A percentile compares a stretch with the other conserved stretches of the same genome.
Conservation (phyloP, 30 jellyfish, hydroid and myxozoan species). For the Nemopilema nomurai region DNA sequence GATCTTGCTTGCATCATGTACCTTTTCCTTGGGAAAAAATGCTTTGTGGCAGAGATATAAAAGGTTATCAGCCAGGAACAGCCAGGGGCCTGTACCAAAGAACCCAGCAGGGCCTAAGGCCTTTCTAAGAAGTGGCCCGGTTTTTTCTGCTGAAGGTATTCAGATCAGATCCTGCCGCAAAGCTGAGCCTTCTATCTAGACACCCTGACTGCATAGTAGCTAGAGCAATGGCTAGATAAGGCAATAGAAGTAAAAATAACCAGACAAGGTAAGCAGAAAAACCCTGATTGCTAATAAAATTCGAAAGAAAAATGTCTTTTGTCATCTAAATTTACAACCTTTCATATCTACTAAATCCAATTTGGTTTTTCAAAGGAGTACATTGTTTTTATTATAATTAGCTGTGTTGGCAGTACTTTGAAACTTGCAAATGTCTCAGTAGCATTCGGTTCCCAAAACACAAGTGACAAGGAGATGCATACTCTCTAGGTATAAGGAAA, state of each 20-base stretch:
- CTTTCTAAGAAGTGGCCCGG: neutral
- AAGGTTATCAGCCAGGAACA: neutral
- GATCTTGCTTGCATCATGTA: neutral
- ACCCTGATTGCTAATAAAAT: neutral
- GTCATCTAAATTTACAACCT: neutral
- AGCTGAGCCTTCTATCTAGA: neutral
- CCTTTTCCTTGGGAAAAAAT: neutral
- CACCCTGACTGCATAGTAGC: neutral
- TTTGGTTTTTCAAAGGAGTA: neutral
- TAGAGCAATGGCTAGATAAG: neutral
- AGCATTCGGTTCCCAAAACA: neutral
- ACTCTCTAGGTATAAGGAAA: neutral
- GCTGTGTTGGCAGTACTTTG: neutral
- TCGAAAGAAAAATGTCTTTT: neutral
- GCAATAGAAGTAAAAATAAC: neutral
- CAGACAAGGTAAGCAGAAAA: neutral
- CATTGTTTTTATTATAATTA: neutral
- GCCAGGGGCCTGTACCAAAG: neutral
- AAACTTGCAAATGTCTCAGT: neutral
- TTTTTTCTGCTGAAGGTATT: neutral
- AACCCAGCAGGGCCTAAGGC: neutral
- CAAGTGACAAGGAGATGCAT: neutral
- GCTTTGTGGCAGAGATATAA: neutral
- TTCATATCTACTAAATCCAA: neutral
- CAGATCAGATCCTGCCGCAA: neutral